Percentiles rank a stretch among this genome's conserved stretches.
phyloP scores from a whole-genome alignment of 2,888 invertebrate genomes.

The Macropis europaea region DNA sequence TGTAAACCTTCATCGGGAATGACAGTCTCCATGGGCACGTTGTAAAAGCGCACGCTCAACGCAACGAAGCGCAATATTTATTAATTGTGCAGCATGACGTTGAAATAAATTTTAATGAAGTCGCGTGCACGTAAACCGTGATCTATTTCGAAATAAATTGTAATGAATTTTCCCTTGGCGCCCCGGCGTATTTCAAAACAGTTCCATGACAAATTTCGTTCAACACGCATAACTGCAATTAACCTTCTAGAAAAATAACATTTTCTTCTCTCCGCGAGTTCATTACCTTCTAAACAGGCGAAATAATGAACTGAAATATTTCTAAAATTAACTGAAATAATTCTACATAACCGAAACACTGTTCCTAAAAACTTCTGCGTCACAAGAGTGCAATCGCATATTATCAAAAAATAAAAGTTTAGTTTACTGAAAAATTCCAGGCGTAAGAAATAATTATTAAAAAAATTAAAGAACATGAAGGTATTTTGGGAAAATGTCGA shows the following conservation, averaged over 20 bases:
- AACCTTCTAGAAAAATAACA: neutral
- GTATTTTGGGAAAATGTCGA: no score
- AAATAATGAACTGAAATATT: no score
- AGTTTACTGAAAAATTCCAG: no score
- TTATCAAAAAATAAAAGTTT: no score
- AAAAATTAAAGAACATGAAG: no score
- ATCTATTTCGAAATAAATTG: constrained; percentile 28
- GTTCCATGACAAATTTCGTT: neutral
- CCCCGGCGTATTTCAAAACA: neutral
- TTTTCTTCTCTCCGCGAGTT: no score
- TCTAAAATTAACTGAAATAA: no score
- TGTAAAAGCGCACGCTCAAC: neutral
- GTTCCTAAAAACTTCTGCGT: no score
- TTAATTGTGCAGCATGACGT: neutral
- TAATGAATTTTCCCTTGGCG: constrained; percentile 12
- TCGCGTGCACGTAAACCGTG: neutral
- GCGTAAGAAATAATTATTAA: no score
- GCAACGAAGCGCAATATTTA: constrained; percentile 1
- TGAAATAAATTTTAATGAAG: constrained; percentile 20
- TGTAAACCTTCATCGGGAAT: neutral
- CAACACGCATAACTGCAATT: neutral
- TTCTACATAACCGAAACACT: no score
- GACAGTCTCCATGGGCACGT: neutral
- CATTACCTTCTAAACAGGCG: no score
- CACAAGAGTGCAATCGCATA: no score